These are phyloP conservation scores for Xylota segnis DNA, from an alignment of 2,888 invertebrate genomes.

Conservation along the genomic window DNA sequence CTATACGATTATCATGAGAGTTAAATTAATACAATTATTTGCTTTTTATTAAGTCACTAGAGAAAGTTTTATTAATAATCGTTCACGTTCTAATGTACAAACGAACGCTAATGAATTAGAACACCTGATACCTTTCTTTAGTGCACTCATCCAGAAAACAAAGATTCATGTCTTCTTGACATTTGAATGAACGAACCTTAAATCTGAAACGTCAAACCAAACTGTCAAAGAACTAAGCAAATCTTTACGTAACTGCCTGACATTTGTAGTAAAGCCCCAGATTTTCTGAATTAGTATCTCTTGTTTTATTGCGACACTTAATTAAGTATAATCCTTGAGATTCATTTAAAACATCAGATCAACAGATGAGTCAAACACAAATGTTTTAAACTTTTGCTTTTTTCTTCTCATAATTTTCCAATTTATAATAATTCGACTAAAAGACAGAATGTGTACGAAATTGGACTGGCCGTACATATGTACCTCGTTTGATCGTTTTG, in stretches of 20 bases:
- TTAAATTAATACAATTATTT: background rate
- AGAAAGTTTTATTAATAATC: too few species aligned
- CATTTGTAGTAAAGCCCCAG: background rate
- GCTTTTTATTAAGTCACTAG: too few species aligned
- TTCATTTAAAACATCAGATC: constrained; percentile 1
- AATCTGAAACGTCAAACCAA: background rate
- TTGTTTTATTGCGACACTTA: background rate
- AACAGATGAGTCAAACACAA: constrained; percentile 1
- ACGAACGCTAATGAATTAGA: too few species aligned
- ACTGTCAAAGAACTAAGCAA: background rate
- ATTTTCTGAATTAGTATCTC: background rate
- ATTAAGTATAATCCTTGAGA: constrained; percentile 22
- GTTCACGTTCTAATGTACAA: background rate
- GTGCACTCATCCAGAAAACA: too few species aligned
- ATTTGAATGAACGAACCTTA: background rate
- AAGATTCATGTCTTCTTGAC: too few species aligned
- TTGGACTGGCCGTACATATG: background rate
- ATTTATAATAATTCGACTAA: constrained; percentile 42
- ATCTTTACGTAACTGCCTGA: constrained; percentile 1
- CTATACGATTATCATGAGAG: background rate
- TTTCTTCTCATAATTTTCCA: constrained; percentile 48
- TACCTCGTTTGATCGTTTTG: background rate
- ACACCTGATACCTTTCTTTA: too few species aligned
- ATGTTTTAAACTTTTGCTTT: constrained; percentile 1
- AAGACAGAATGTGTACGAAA: constrained; percentile 16